These are phyloP conservation scores for Fulmarus glacialis DNA, from an alignment of 2,113 vertebrate genomes.

Conservation along the genomic window DNA sequence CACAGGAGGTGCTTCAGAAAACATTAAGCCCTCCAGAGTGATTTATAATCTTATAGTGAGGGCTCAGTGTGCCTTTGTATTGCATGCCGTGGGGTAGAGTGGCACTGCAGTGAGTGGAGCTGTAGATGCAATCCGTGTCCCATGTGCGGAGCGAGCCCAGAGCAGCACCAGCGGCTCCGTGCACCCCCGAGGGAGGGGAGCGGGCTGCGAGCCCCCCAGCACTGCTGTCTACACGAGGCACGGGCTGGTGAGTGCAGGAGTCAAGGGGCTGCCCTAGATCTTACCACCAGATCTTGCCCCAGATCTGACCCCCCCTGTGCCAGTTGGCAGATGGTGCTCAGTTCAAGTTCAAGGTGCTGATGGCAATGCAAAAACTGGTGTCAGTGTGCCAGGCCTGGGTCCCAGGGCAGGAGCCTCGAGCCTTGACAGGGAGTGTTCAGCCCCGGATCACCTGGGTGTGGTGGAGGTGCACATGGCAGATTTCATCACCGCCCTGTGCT, in stretches of 20 bases:
- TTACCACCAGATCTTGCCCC: too few relatives aligned
- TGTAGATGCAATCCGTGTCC: not conserved
- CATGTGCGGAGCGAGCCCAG: accelerated
- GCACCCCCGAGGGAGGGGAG: not conserved
- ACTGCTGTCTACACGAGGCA: not conserved
- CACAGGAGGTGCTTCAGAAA: not conserved
- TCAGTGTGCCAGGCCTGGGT: not conserved
- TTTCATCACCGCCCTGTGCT: not conserved
- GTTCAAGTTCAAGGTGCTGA: not conserved
- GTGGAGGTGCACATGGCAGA: not conserved
- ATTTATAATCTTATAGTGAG: not conserved
- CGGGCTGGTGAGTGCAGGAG: accelerated
- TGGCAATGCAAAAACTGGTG: accelerated
- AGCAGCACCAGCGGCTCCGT: accelerated
- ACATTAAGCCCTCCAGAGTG: not conserved
- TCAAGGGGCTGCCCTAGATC: not conserved
- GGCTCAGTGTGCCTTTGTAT: not conserved
- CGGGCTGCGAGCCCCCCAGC: not conserved
- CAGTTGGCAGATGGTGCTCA: accelerated
- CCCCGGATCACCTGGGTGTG: not conserved
- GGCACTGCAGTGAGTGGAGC: not conserved
- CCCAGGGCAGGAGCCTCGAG: not conserved
- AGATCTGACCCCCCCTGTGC: not conserved
- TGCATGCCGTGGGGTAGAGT: not conserved
- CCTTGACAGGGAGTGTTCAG: accelerated